Conservation (phyloP, 2,113 vertebrate genomes). For the Synodontis membranacea region DNA sequence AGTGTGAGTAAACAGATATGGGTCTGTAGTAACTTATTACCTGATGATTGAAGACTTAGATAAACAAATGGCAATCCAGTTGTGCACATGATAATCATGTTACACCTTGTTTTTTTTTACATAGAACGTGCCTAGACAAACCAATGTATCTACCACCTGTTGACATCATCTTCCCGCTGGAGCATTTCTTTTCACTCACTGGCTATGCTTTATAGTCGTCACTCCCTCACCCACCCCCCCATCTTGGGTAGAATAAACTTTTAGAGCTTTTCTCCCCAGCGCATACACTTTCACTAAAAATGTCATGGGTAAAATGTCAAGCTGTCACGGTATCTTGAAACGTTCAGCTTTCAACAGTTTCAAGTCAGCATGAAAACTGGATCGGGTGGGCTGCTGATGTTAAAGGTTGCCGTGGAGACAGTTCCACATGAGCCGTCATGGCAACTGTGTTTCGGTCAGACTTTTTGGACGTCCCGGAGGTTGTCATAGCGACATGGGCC, state of each 20-base stretch:
- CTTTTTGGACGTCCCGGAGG: conserved; percentile 17
- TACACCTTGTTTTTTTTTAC: conserved; percentile 35
- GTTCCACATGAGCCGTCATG: conserved; percentile 44
- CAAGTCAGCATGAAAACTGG: conserved; percentile 34
- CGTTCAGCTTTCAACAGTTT: conserved; percentile 32
- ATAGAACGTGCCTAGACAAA: neutral
- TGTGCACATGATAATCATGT: conserved; percentile 40
- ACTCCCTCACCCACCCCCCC: neutral
- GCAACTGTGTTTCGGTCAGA: conserved; percentile 26
- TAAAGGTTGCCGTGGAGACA: conserved; percentile 54
- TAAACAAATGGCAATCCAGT: conserved; percentile 32
- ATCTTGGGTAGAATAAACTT: neutral
- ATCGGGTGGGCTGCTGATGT: conserved; percentile 41
- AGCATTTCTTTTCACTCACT: conserved; percentile 5
- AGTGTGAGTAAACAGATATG: conserved; percentile 28
- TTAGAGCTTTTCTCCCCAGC: conserved; percentile 27
- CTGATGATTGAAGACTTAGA: conserved; percentile 38
- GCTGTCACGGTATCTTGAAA: conserved; percentile 33
- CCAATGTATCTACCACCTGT: conserved; percentile 15
- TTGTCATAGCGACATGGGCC: conserved; percentile 49
- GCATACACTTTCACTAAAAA: conserved; percentile 36
- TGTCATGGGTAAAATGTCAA: conserved; percentile 45
- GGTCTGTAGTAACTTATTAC: conserved; percentile 49
- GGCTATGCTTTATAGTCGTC: neutral
- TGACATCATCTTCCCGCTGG: conserved; percentile 5